Evolutionary conservation across 2,888 invertebrate species (phyloP).

Genomic region (Ichneumon xanthorius): DNA sequence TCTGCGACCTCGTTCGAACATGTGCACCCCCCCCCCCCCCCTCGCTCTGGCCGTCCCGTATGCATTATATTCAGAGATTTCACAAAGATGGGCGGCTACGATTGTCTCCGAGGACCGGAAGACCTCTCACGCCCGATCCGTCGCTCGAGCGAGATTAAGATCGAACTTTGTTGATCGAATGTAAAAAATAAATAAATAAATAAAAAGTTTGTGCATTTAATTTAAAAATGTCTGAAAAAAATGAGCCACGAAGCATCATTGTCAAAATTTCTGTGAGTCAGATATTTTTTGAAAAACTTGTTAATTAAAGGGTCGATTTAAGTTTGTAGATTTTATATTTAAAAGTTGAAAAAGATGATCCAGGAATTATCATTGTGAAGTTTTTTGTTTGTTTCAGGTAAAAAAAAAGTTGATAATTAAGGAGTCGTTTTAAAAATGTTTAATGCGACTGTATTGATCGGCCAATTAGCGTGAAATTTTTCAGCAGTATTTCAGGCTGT

Average conservation of each 20-base stretch:
- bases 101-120: slow-evolving; percentile 21
- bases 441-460: neutral
- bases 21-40: slow-evolving; percentile 52
- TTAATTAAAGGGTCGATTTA: neutral
- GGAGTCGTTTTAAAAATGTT: neutral
- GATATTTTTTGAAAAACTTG: neutral
- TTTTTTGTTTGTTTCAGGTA: neutral
- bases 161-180: neutral
- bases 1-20: slow-evolving; percentile 73
- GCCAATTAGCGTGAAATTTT: too few relatives aligned
- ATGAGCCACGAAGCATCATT: neutral
- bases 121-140: neutral
- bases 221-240: neutral
- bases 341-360: too few relatives aligned
- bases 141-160: neutral
- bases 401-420: neutral
- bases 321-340: neutral
- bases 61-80: slow-evolving; percentile 24
- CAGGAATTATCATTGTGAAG: neutral
- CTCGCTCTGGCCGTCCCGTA: slow-evolving; percentile 15
- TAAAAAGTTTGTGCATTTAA: too few relatives aligned
- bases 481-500: too few relatives aligned
- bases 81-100: slow-evolving; percentile 30
- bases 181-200: too few relatives aligned
- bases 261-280: too few relatives aligned